These are phyloP conservation scores for Nilaparvata lugens DNA, from an alignment of 1,140 invertebrate genomes.

Conservation along the genomic window DNA sequence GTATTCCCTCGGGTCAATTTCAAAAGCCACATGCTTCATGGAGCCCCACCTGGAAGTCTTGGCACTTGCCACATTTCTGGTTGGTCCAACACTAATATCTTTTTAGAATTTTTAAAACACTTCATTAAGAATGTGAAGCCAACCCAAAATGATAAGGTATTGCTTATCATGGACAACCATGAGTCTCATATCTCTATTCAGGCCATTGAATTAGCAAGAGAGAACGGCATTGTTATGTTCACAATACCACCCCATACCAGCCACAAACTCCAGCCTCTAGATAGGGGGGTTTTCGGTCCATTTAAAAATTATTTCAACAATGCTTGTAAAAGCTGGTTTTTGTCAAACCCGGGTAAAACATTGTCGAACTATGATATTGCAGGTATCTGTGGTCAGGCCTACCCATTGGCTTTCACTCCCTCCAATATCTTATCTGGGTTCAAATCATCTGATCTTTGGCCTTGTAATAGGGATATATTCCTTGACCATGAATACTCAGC, in stretches of 20 bases:
- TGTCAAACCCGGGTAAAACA: constrained; percentile 36
- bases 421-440: constrained; percentile 40
- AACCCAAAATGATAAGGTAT: constrained; percentile 27
- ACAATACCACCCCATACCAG: constrained; percentile 28
- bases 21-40: constrained; percentile 8
- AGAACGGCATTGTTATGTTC: constrained; percentile 26
- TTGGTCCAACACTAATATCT: constrained; percentile 31
- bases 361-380: constrained; percentile 42
- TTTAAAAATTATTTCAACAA: constrained; percentile 34
- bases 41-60: constrained; percentile 26
- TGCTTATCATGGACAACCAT: constrained; percentile 30
- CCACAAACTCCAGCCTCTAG: constrained; percentile 34
- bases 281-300: constrained; percentile 34
- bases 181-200: constrained; percentile 22
- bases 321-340: constrained; percentile 36
- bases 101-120: constrained; percentile 21
- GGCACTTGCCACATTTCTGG: constrained; percentile 31
- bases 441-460: constrained; percentile 32
- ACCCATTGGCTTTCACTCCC: constrained; percentile 32
- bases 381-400: constrained; percentile 32
- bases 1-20: constrained; percentile 32
- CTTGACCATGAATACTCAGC: constrained; percentile 30
- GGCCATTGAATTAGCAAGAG: constrained; percentile 21
- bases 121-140: constrained; percentile 23
- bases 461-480: constrained; percentile 34